phyloP scores from a whole-genome alignment of 2,888 invertebrate species.

The Ptilodon capucinus region DNA sequence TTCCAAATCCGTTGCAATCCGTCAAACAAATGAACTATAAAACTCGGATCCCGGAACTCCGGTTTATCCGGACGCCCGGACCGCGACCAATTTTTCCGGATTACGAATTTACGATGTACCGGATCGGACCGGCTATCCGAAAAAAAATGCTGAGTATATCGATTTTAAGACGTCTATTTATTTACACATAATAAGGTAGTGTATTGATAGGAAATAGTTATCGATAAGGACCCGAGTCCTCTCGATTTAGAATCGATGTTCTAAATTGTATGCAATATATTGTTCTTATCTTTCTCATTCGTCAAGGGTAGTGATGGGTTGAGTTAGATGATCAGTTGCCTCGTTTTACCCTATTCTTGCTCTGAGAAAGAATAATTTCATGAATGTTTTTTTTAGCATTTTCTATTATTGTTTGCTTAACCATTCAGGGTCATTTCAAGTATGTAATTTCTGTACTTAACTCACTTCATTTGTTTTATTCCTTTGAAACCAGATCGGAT shows the following conservation, averaged over 20 bases:
- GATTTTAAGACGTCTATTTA: conserved; percentile 42
- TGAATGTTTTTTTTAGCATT: no score
- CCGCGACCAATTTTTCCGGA: conserved; percentile 63
- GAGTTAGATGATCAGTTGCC: not conserved
- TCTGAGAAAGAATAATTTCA: not conserved
- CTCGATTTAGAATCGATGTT: not conserved
- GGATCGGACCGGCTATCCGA: conserved; percentile 31
- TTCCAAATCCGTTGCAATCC: conserved; percentile 30
- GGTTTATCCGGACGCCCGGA: conserved; percentile 20
- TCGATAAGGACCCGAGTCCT: not conserved
- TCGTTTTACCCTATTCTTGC: no score
- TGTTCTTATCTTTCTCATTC: not conserved
- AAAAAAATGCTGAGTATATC: conserved; percentile 49
- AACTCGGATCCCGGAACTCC: conserved; percentile 33
- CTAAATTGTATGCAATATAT: not conserved
- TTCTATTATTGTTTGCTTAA: no score
- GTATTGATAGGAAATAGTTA: conserved; percentile 4
- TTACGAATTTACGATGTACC: conserved; percentile 64
- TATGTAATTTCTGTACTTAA: no score
- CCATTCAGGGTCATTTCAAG: no score
- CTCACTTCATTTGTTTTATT: no score
- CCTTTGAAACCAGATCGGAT: no score
- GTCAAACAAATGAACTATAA: conserved; percentile 62
- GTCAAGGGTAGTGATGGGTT: not conserved
- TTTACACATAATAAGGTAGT: conserved; percentile 16